Conservation (phyloP, 1,140 invertebrate genomes). For the Drosophila sp. region DNA sequence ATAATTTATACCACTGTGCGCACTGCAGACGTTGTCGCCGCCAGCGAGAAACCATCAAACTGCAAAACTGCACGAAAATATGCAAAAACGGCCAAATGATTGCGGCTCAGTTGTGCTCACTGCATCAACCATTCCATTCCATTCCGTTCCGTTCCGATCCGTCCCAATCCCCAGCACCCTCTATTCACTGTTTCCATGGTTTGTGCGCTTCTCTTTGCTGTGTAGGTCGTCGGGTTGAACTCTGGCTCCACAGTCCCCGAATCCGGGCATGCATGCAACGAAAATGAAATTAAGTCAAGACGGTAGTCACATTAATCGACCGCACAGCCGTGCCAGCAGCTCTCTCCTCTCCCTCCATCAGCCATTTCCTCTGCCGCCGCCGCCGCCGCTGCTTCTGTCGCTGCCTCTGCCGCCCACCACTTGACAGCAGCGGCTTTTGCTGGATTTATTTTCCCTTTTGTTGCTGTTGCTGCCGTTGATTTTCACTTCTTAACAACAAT, state of each 20-base stretch:
- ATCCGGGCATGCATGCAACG: conserved; percentile 65
- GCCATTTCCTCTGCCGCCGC: conserved; percentile 8
- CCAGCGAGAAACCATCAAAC: conserved; percentile 70
- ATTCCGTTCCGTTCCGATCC: conserved; percentile 17
- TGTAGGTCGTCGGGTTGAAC: conserved; percentile 49
- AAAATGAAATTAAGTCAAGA: conserved; percentile 82
- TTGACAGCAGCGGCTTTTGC: conserved; percentile 63
- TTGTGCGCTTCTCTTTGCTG: conserved; percentile 35
- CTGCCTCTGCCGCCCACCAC: conserved; percentile 42
- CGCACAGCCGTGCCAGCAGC: conserved; percentile 38
- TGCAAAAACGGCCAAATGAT: conserved; percentile 80
- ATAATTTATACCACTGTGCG: conserved; percentile 41
- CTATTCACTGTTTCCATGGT: conserved; percentile 5
- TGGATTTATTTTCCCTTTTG: conserved; percentile 72
- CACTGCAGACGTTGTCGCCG: conserved; percentile 45
- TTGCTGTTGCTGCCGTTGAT: conserved; percentile 57
- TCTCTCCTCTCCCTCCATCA: not conserved
- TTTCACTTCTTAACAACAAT: conserved; percentile 83
- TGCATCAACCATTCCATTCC: conserved; percentile 45
- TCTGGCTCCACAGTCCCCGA: conserved; percentile 33
- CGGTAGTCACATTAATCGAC: conserved; percentile 79
- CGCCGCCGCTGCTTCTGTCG: conserved; percentile 34
- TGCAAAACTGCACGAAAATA: conserved; percentile 78
- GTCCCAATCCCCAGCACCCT: conserved; percentile 3
- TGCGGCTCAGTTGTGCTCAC: conserved; percentile 65